phyloP scores from a whole-genome alignment of 2,797 vertebrate genomes.

The Sparus aurata region DNA sequence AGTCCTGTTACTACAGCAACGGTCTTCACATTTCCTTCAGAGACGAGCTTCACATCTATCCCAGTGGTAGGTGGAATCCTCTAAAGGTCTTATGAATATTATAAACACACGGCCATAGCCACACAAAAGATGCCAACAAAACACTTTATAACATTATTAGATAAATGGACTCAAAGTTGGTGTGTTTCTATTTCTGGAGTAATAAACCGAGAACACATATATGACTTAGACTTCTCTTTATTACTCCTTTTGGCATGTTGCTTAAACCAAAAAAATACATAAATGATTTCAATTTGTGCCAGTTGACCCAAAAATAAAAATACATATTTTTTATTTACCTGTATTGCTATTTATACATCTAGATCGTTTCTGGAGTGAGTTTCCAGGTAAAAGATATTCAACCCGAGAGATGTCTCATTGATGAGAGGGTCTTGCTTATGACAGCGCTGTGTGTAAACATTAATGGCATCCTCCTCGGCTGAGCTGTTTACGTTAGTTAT shows the following conservation, averaged over 20 bases:
- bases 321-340: too few species aligned
- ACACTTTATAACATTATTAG: background rate
- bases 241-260: too few species aligned
- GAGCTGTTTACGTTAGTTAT: too few species aligned
- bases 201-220: background rate
- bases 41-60: conserved; percentile 90
- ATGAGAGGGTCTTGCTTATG: too few species aligned
- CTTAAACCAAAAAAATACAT: background rate
- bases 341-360: too few species aligned
- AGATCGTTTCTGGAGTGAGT: too few species aligned
- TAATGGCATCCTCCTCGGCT: too few species aligned
- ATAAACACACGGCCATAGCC: background rate
- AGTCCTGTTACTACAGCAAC: conserved; percentile 96
- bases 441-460: too few species aligned
- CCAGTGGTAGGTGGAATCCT: conserved; percentile 80
- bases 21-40: conserved; percentile 95
- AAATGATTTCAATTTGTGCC: background rate
- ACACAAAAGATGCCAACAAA: background rate
- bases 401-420: too few species aligned
- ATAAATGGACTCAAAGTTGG: background rate
- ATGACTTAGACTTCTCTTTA: too few species aligned
- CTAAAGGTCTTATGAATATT: background rate
- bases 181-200: background rate
- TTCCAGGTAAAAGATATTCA: too few species aligned
- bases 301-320: too few species aligned